Percentiles rank a stretch among this genome's conserved stretches.
These are phyloP conservation scores for Kryptolebias marmoratus DNA, from an alignment of 2,113 vertebrate genomes.

Conservation along the genomic window DNA sequence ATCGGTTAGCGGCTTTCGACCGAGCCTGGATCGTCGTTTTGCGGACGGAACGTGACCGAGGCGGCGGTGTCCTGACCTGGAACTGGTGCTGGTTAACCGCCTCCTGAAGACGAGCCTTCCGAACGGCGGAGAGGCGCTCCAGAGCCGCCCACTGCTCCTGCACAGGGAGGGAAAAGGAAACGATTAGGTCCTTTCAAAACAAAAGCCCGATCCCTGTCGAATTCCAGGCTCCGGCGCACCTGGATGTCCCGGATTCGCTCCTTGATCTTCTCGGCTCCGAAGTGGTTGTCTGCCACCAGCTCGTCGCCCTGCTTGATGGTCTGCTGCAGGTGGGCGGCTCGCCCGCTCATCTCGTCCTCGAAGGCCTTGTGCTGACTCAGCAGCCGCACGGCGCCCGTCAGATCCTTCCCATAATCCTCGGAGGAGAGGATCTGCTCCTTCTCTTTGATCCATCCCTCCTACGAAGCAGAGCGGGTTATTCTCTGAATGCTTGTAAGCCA, in stretches of 20 bases:
- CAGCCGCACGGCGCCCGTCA: conserved; percentile 91
- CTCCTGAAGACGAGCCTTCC: conserved; percentile 90
- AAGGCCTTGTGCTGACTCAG: conserved; percentile 95
- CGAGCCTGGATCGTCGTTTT: too few relatives aligned
- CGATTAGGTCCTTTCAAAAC: background rate
- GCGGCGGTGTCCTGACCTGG: conserved; percentile 73
- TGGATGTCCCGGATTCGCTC: conserved; percentile 87
- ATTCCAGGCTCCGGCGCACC: conserved; percentile 16
- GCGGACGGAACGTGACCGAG: too few relatives aligned
- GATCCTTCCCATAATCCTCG: conserved; percentile 93
- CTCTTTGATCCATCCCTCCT: conserved; percentile 96
- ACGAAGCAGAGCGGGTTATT: background rate
- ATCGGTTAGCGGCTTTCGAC: too few relatives aligned
- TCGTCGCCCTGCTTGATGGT: conserved; percentile 92
- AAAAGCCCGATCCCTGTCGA: background rate
- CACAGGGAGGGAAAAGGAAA: conserved; percentile 35
- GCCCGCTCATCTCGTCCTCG: conserved; percentile 95
- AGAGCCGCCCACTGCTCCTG: conserved; percentile 94
- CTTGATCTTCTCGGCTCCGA: conserved; percentile 93
- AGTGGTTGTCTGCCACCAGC: conserved; percentile 92
- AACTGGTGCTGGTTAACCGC: conserved; percentile 93
- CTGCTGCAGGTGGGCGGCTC: conserved; percentile 90
- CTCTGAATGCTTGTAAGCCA: too few relatives aligned
- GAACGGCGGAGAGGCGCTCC: conserved; percentile 89
- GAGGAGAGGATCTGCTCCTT: conserved; percentile 97